Percentiles rank a stretch among this genome's conserved stretches.
Evolutionary conservation across 2,888 invertebrate genomes (phyloP).

Genomic region (Sisyra terminalis): DNA sequence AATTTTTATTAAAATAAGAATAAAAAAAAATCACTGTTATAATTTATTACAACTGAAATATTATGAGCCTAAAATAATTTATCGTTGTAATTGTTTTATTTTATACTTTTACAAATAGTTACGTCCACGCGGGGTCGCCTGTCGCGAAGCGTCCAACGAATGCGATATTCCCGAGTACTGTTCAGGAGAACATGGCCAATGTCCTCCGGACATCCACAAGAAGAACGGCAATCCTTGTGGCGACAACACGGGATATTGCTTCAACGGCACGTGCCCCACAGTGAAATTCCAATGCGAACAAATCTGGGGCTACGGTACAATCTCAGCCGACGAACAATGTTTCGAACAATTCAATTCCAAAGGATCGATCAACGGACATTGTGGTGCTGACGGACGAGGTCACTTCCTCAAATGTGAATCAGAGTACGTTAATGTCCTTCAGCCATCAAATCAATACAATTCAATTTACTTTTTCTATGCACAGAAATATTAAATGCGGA

Average conservation of each 20-base stretch:
- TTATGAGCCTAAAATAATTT: too few species aligned
- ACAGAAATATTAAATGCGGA: conserved; percentile 82
- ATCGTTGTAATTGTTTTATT: too few species aligned
- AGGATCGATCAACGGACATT: conserved; percentile 90
- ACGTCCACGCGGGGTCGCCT: conserved; percentile 57
- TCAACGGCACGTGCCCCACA: conserved; percentile 83
- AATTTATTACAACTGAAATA: too few species aligned
- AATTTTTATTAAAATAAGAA: too few species aligned
- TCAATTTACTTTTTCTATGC: conserved; percentile 9
- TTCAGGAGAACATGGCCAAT: conserved; percentile 74
- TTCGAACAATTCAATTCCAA: conserved; percentile 92
- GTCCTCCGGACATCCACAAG: conserved; percentile 77
- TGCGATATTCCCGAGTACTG: conserved; percentile 95
- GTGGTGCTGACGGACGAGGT: conserved; percentile 64
- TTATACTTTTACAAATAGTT: conserved; percentile 34
- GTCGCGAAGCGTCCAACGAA: conserved; percentile 75
- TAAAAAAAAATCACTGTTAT: too few species aligned
- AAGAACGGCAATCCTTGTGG: conserved; percentile 86
- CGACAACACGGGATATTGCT: conserved; percentile 62
- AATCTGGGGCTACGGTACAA: conserved; percentile 84
- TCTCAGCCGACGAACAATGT: conserved; percentile 72
- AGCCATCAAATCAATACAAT: not conserved
- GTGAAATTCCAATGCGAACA: conserved; percentile 73
- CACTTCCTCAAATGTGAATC: conserved; percentile 73
- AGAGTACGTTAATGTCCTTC: conserved; percentile 44